Base-by-base conservation (phyloP, 2,888 invertebrate genomes). In the Dasypolia templi region DNA sequence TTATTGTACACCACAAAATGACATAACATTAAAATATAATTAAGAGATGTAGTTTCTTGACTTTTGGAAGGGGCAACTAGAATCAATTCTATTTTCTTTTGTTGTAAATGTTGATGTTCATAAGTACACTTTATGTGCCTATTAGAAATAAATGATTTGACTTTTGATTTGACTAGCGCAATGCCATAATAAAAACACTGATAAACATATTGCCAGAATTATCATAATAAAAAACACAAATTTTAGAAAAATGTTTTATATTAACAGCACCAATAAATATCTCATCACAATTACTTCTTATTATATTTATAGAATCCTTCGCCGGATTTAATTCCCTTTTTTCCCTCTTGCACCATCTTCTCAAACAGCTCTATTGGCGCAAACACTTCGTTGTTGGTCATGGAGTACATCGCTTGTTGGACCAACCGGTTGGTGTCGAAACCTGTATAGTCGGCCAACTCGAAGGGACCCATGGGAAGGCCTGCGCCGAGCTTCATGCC, bases 401-500 rank as follows among this genome's bases (percentile, higher is more conserved):
- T 97, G 87, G 97, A 95, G 85, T 97, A 96, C 98, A 98, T 98
- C 17, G 98, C 98, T 87, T 86, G 82, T 51, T 98, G 90, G 88
- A 98, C 98, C 89, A 97, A 97, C 89, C 97, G 96, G 75, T 97
- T 97, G 9, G 98, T 98, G 91, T 99, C 99, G 22, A 98, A 95
- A 0, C 99, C 99, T 0, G 98, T 98, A 92, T 98, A 98, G 95
- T 99, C 87, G 0, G 87, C 87, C 62, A 87, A 44, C 72, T 87
- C 88, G 79, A 99, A 97, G 0, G 99, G 99, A 6, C 99, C 99
- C 99, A 99, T 99, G 9, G 99, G 99, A 93, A 98, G 97, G 0
- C 98, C 98, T 22, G 98, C 98, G 11, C 99, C 99, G 2, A 99
- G 95, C 92, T 98, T 99, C 99, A 99, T 99, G 0, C 98, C 99